Conservation (phyloP, 2,113 vertebrate genomes). For the Corydoras sp. region DNA sequence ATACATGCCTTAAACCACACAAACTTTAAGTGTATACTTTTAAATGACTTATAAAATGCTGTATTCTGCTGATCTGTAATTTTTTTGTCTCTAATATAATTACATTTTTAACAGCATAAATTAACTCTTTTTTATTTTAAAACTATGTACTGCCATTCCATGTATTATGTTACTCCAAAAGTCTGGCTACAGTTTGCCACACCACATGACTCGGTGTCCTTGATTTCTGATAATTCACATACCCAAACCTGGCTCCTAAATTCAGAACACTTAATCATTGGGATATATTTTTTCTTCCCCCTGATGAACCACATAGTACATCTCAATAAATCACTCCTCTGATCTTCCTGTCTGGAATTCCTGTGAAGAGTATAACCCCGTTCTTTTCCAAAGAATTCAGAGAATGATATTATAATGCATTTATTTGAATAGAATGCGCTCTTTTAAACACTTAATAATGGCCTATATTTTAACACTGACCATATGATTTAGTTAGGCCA, state of each 20-base stretch:
- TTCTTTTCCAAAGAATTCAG: slow-evolving; percentile 68
- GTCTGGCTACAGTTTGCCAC: slow-evolving; percentile 3
- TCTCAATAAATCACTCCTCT: slow-evolving; percentile 64
- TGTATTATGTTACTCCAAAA: too few species aligned
- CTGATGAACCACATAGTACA: slow-evolving; percentile 46
- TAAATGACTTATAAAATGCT: too few species aligned
- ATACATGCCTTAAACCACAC: too few species aligned
- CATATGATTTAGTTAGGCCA: slow-evolving; percentile 75
- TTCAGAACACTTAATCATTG: slow-evolving; percentile 21
- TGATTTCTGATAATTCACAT: slow-evolving; percentile 10
- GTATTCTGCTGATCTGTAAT: too few species aligned
- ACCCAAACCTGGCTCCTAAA: slow-evolving; percentile 14
- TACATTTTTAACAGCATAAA: neutral
- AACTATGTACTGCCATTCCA: too few species aligned
- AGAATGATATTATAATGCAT: slow-evolving; percentile 72
- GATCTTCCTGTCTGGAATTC: slow-evolving; percentile 63
- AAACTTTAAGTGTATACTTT: too few species aligned
- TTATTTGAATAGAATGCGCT: slow-evolving; percentile 48
- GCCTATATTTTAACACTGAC: slow-evolving; percentile 67
- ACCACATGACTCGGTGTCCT: slow-evolving; percentile 2
- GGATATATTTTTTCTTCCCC: slow-evolving; percentile 19
- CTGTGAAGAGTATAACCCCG: slow-evolving; percentile 43
- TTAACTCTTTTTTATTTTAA: neutral
- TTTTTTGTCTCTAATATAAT: too few species aligned
- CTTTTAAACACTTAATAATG: slow-evolving; percentile 67